Conservation (phyloP, 2,888 invertebrate genomes). For the Sinhomidia bicolor region DNA sequence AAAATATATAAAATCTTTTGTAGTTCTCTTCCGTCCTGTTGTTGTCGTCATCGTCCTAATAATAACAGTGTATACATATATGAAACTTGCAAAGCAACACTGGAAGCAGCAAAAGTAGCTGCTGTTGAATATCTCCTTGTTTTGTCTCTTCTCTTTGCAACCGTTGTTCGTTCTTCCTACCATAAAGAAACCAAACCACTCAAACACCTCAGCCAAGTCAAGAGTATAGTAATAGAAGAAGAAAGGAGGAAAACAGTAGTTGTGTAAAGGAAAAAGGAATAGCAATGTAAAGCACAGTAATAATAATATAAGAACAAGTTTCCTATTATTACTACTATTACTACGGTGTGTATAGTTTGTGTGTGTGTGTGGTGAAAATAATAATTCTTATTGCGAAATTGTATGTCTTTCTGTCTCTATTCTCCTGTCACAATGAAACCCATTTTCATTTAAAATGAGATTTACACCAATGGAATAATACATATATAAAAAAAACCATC, state of each 20-base stretch:
- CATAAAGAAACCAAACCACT: conserved; percentile 24
- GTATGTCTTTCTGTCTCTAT: conserved; percentile 64
- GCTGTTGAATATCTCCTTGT: conserved; percentile 43
- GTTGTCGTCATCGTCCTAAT: not conserved
- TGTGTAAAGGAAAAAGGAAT: conserved; percentile 32
- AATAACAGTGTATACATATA: conserved; percentile 24
- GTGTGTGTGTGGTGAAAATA: conserved; percentile 65
- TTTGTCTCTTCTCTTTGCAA: not conserved
- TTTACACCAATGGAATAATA: conserved; percentile 53
- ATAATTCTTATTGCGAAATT: conserved; percentile 71
- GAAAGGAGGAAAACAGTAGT: conserved; percentile 3
- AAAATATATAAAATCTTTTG: conserved; percentile 2
- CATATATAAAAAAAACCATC: not conserved
- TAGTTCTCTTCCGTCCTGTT: conserved; percentile 6
- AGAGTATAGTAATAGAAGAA: not conserved
- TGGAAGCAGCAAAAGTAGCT: conserved; percentile 49
- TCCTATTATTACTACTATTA: not conserved
- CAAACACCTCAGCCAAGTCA: conserved; percentile 5
- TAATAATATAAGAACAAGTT: not conserved
- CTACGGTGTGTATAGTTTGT: not conserved
- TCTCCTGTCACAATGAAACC: conserved; percentile 70
- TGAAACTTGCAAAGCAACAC: conserved; percentile 54
- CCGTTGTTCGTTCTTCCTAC: not conserved
- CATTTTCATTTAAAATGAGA: conserved; percentile 71
- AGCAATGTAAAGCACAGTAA: not conserved